Evolutionary conservation across 2,113 vertebrate species (phyloP), one percentile per base, ranked within the genome.

Genomic region (Prochilodus magdalenae): DNA sequence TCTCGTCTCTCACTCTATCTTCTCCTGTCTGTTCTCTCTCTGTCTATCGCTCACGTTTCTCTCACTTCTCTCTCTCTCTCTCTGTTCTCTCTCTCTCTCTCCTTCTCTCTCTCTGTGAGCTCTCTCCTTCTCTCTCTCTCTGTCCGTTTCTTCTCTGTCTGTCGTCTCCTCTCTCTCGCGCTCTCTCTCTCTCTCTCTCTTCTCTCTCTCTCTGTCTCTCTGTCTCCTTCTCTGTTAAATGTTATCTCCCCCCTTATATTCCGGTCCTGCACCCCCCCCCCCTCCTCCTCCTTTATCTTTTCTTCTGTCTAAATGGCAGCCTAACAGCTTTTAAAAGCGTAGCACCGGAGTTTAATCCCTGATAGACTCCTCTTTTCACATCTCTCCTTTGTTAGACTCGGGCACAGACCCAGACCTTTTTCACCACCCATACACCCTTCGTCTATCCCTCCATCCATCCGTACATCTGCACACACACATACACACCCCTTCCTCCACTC

Each of bases 271-370:
- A 76, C 79, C 66, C 57, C 36, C 24, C 14, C 59, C 84, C 81
- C 77, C 86, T 77, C 62, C 70, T 75, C 65, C 53, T 71, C 78
- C 53, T 24, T 84, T 84, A 72, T 86, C 84, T 77, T 86, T 79
- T 49, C 91, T 90, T 91, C 86, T 92, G 88, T 91, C 89, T 90
- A 93, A 93, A 94, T 94, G 93, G 92, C 91, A 89, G 85, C 80
- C 89, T 93, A 93, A 94, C 93, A 90, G 92, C 89, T 94, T 94
- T 92, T 89, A 93, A 93, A 90, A 91, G 92, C 88, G 91, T 92
- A 91, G 69, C 90, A 87, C 90, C 60, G 55, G 89, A 88, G 88
- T 92, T 89, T 94, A 93, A 93, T 93, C n/a, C 92, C 92, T 90
- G 86, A 90, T 77, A 89, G 89, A 88, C 86, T 91, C 84, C 81